Base-by-base conservation (phyloP, 2,888 invertebrate species). In the Drosophila aldrichi region DNA sequence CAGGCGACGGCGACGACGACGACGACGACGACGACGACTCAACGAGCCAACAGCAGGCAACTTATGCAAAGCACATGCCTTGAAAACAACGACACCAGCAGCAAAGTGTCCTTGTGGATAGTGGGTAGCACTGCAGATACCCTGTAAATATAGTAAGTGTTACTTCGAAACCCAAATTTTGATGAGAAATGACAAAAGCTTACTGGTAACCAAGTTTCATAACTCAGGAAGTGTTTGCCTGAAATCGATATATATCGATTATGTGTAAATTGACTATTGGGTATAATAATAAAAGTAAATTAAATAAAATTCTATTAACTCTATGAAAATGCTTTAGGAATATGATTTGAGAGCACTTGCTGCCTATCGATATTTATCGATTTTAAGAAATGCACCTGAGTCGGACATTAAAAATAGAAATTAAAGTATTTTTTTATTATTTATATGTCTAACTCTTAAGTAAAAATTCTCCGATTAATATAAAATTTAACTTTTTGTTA, bases 61-160 rank as follows among this genome's bases (percentile, higher is more conserved):
- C 69, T 64, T 64, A 71, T 58, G 64, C 72, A 58, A 64, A 67
- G 46, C 46, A 36, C 38, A 41, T 12, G 46, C 34, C 44, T 32
- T 44, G 38, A 55, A 34, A 56, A 59, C 25, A 46, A 57, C 48
- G 8, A 52, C 40, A 57, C 8, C 22, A 25, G 22, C 48, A 49
- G n/a, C 48, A 22, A 14, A 14, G n/a, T 25, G 8, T 46, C 34
- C 44, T 36, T 25, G 18, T 48, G 10, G 29, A 38, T 16, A 8
- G 29, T 29, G 48, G 8, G 3, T 0, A 7, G n/a, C 40, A 40
- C 18, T 14, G 7, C 1, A 48, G 43, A 48, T 48, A 58, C 58
- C 38, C 48, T 56, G 34, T 32, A 43, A 22, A 18, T 8, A 18
- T n/a, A 2, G 8, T 6, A 2, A 38, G 7, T 16, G 20, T 3